Percentiles rank a stretch among this genome's conserved stretches.
Conservation (phyloP, 37 sponge, comb jelly and placozoan species). For the Chondrilla cf. caribensis region DNA sequence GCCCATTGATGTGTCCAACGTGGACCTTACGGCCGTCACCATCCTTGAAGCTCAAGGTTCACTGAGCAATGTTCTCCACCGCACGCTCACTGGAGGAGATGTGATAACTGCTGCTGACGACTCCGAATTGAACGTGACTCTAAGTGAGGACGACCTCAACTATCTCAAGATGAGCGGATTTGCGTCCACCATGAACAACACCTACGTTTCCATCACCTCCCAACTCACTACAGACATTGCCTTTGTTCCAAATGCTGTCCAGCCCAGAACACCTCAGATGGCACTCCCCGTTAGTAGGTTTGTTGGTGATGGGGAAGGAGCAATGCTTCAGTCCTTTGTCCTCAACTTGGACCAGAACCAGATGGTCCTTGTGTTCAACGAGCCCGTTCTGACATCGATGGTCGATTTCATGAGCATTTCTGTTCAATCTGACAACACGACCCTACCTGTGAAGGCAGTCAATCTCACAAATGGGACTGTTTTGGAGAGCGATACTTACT, state of each 20-base stretch:
- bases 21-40: constrained; percentile 53
- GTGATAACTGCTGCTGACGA: constrained; percentile 21
- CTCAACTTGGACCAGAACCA: constrained; percentile 69
- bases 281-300: constrained; percentile 44
- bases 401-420: constrained; percentile 22
- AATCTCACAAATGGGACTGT: constrained; percentile 44
- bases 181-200: constrained; percentile 26
- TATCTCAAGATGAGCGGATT: constrained; percentile 55
- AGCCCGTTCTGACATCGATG: constrained; percentile 60
- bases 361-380: constrained; percentile 61
- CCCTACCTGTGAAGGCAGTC: constrained; percentile 19
- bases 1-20: constrained; percentile 51
- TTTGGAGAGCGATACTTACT: background rate
- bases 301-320: constrained; percentile 42
- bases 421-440: constrained; percentile 45
- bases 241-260: constrained; percentile 48
- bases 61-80: constrained; percentile 18
- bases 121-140: constrained; percentile 25
- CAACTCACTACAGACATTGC: constrained; percentile 58
- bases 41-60: constrained; percentile 69
- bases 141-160: constrained; percentile 54
- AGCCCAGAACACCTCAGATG: constrained; percentile 19
- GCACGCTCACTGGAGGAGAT: constrained; percentile 43
- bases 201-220: constrained; percentile 63
- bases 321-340: constrained; percentile 48